phyloP scores from a whole-genome alignment of 2,888 invertebrate species.

The Epiblema foenella region DNA sequence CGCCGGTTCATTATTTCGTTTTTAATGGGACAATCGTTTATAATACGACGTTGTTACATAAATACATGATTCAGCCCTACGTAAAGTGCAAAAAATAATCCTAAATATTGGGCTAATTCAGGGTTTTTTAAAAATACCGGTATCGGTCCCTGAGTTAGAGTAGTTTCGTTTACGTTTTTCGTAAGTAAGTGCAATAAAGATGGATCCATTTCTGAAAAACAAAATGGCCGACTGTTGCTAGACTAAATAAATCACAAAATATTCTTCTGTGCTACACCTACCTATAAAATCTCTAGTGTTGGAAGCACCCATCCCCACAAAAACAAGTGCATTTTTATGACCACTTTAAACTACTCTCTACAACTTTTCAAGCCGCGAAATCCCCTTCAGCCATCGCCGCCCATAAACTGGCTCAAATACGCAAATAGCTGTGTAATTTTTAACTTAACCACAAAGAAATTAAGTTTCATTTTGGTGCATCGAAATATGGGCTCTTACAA shows the following conservation, averaged over 20 bases:
- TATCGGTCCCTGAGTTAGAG: no score
- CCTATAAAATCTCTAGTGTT: neutral
- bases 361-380: constrained; percentile 3
- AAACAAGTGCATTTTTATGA: constrained; percentile 24
- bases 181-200: no score
- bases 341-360: constrained; percentile 8
- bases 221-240: no score
- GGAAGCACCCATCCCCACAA: neutral
- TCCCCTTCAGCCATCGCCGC: neutral
- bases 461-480: neutral
- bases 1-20: no score
- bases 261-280: neutral
- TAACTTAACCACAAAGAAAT: neutral
- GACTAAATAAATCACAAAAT: neutral
- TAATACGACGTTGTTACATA: no score
- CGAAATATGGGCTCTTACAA: neutral
- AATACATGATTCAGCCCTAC: no score
- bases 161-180: no score
- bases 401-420: neutral
- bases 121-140: no score
- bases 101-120: no score
- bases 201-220: no score
- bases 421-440: neutral
- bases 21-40: no score
- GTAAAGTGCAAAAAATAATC: no score